Base-by-base conservation (phyloP, 2,888 invertebrate genomes). In the Xanthorhoe spadicearia region DNA sequence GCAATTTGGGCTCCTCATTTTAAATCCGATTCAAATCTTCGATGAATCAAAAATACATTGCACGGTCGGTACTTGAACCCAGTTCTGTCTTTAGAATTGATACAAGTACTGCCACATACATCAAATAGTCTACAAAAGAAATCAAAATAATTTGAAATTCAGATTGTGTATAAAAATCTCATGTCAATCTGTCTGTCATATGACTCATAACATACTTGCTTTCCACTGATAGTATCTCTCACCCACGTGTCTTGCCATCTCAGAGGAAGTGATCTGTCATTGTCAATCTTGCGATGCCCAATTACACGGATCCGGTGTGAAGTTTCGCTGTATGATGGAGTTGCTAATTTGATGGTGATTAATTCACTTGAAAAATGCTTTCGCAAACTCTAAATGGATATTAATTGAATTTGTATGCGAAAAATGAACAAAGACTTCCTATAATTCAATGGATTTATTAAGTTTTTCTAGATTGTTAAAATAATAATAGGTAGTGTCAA, bases 231-330 rank as follows among this genome's bases (percentile, higher is more conserved):
- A 17, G 5, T 48, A 48, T 48, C 48, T 15, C 17, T 7, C 48
- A 48, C 48, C 48, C 48, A 48, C 48, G 17, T 48, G 48, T 48
- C 15, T 17, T 48, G 76, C 77, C 73, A 61, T 63, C 74, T 82
- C 78, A n/a, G 80, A 85, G 85, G 86, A 86, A 88, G 88, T 83
- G 85, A 89, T 90, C 83, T 82, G 81, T 92, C 90, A 88, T 83
- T 89, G 90, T 89, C 90, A 87, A 86, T 85, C 84, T 80, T 83
- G 81, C 79, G 83, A 84, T 83, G 82, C 80, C 82, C 84, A 87
- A 86, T 88, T 85, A 87, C 85, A 87, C 83, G 77, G 78, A 78
- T 80, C 68, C 65, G 60, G 58, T 69, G 64, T 66, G 61, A 66
- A 60, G 19, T 63, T 63, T 57, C 43, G 66, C 67, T 66, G 18